Evolutionary conservation across 2,113 vertebrate genomes (phyloP).

Genomic region (Emydocephalus ijimae): DNA sequence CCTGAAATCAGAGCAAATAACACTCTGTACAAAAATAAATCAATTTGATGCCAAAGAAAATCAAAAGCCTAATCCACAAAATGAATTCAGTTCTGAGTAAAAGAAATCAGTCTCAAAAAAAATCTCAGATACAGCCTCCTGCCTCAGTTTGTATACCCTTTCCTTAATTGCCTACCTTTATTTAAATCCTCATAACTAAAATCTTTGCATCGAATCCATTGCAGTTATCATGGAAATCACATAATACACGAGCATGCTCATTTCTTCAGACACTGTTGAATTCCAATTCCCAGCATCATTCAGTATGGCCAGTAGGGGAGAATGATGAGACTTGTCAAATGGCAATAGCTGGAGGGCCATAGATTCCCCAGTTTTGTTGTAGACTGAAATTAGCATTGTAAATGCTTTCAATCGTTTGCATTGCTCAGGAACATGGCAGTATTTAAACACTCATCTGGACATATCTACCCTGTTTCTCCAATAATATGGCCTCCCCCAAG

Average conservation of each 20-base stretch:
- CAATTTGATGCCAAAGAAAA: not conserved
- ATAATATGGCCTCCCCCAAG: too few relatives aligned
- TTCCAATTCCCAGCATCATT: not conserved
- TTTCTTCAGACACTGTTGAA: not conserved
- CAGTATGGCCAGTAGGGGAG: not conserved
- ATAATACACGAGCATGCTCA: not conserved
- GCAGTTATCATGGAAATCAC: not conserved
- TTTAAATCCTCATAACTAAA: not conserved
- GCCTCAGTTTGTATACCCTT: too few relatives aligned
- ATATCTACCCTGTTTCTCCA: not conserved
- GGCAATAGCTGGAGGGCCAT: not conserved
- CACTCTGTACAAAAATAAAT: not conserved
- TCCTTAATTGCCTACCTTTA: not conserved
- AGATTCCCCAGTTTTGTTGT: not conserved
- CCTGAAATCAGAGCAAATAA: not conserved
- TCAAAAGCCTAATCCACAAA: not conserved
- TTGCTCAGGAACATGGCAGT: too few relatives aligned
- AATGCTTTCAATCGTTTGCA: not conserved
- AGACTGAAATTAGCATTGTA: not conserved
- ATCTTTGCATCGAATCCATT: not conserved
- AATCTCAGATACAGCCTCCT: not conserved
- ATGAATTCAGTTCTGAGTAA: not conserved
- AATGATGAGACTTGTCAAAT: not conserved
- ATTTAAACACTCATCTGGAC: not conserved
- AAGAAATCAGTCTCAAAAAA: not conserved